Evolutionary conservation across 2,888 invertebrate genomes (phyloP).

Genomic region (Vanessa cardui): DNA sequence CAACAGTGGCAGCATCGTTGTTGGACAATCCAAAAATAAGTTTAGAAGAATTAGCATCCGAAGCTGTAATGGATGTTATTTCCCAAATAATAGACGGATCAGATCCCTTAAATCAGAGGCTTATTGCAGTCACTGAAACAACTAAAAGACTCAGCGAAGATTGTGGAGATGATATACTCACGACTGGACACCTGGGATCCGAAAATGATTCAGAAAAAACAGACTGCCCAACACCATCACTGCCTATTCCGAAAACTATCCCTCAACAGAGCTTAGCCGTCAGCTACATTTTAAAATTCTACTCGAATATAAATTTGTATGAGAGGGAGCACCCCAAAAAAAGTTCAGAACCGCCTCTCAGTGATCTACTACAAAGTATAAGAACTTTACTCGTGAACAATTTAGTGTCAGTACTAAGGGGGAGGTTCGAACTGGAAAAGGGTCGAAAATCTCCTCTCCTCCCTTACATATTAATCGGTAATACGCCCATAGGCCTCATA

Average conservation of each 20-base stretch:
- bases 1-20: slow-evolving; percentile 80
- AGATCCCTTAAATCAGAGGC: slow-evolving; percentile 82
- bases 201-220: slow-evolving; percentile 67
- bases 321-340: slow-evolving; percentile 90
- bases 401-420: slow-evolving; percentile 83
- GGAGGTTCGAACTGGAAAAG: slow-evolving; percentile 79
- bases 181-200: slow-evolving; percentile 60
- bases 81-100: slow-evolving; percentile 81
- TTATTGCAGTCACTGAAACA: slow-evolving; percentile 68
- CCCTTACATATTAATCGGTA: slow-evolving; percentile 86
- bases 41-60: slow-evolving; percentile 83
- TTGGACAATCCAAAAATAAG: slow-evolving; percentile 78
- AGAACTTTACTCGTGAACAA: slow-evolving; percentile 80
- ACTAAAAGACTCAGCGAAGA: slow-evolving; percentile 76
- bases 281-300: slow-evolving; percentile 79
- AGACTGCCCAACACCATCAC: slow-evolving; percentile 72
- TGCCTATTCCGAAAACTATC: slow-evolving; percentile 70
- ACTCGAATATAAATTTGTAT: slow-evolving; percentile 87
- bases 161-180: slow-evolving; percentile 65
- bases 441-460: slow-evolving; percentile 85
- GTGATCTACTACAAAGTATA: slow-evolving; percentile 84
- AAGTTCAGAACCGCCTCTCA: slow-evolving; percentile 88
- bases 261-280: slow-evolving; percentile 72
- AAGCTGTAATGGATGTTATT: slow-evolving; percentile 86
- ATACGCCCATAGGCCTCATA: slow-evolving; percentile 88